Percentiles rank a stretch among this genome's conserved stretches.
These are phyloP conservation scores for Tethya wilhelma DNA, from an alignment of 37 sponge, comb jelly and placozoan species.

Conservation along the genomic window DNA sequence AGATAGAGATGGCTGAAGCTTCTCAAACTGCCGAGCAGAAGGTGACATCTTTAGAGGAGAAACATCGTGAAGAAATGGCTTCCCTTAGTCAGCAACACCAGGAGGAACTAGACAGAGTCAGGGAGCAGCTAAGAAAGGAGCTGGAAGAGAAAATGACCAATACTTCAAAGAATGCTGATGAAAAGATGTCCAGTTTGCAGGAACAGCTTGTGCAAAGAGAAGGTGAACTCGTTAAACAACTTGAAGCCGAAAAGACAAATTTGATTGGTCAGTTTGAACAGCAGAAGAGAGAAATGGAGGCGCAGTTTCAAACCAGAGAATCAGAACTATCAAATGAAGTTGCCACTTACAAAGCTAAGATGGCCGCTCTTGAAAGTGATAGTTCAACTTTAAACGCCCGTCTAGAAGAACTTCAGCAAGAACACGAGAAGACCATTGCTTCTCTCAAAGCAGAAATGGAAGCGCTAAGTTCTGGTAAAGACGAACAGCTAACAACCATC, in stretches of 20 bases:
- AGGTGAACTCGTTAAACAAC: neutral
- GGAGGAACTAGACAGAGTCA: no score
- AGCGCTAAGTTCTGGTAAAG: constrained; percentile 32
- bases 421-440: constrained; percentile 1
- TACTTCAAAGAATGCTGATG: neutral
- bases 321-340: neutral
- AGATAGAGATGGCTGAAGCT: constrained; percentile 10
- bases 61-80: neutral
- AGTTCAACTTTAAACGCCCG: neutral
- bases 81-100: neutral
- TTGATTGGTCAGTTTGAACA: neutral
- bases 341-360: neutral
- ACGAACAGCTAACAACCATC: constrained; percentile 17
- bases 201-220: neutral
- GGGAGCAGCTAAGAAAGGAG: neutral
- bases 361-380: constrained; percentile 21
- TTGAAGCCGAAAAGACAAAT: constrained; percentile 4
- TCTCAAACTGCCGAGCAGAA: neutral
- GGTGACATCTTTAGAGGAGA: neutral
- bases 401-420: neutral
- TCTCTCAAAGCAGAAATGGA: constrained; percentile 43
- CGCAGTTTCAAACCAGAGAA: constrained; percentile 1
- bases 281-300: neutral
- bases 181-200: neutral
- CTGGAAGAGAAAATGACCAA: neutral